These are phyloP conservation scores for Nysson spinosus DNA, from an alignment of 2,888 invertebrate genomes.

Conservation along the genomic window DNA sequence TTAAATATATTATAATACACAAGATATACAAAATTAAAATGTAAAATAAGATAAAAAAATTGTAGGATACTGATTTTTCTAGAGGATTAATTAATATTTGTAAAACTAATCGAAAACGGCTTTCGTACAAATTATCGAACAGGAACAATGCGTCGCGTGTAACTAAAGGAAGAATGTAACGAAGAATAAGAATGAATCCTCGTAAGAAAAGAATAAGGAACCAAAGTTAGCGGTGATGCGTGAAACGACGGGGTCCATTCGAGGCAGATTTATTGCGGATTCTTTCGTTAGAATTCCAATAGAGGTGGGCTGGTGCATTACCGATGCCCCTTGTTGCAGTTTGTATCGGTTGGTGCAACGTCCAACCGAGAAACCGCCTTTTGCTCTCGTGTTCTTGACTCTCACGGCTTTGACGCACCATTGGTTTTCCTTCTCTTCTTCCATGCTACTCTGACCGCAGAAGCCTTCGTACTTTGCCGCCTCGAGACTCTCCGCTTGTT, in stretches of 20 bases:
- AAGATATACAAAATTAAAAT: too few relatives aligned
- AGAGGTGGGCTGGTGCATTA: constrained; percentile 26
- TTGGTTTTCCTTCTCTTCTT: constrained; percentile 36
- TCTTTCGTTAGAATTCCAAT: constrained; percentile 63
- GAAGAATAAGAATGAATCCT: constrained; percentile 4
- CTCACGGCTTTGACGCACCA: constrained; percentile 46
- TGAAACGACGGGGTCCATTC: constrained; percentile 55
- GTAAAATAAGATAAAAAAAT: too few relatives aligned
- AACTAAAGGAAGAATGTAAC: background rate
- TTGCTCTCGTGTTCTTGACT: constrained; percentile 18
- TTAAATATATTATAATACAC: too few relatives aligned
- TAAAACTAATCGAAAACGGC: too few relatives aligned
- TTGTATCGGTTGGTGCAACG: constrained; percentile 1
- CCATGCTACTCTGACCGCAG: constrained; percentile 36
- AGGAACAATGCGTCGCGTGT: constrained; percentile 3
- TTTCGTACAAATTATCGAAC: too few relatives aligned
- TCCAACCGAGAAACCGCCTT: constrained; percentile 26
- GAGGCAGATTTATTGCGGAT: constrained; percentile 64
- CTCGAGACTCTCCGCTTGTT: constrained; percentile 8
- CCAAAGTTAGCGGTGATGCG: constrained; percentile 54
- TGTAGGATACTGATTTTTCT: too few relatives aligned
- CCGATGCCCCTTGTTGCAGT: constrained; percentile 19
- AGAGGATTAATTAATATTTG: too few relatives aligned
- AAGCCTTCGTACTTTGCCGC: constrained; percentile 22
- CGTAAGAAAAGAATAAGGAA: constrained; percentile 8